Base-by-base conservation (phyloP, 1,140 invertebrate genomes). In the Drosophila bifasciata region DNA sequence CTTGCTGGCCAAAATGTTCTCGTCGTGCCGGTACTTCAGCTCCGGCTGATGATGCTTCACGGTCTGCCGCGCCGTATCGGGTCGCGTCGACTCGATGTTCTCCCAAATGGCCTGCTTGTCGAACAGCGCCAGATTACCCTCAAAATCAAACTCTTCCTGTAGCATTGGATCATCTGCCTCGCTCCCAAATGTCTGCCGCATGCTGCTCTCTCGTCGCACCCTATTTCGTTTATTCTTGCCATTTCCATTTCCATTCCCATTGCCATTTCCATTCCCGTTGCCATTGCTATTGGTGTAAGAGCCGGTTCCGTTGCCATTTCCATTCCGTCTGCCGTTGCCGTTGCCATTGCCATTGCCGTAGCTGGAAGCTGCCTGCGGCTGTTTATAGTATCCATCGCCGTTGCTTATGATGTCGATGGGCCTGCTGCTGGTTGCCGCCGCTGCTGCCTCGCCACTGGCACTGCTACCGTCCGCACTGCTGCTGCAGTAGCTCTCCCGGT, bases 41-140 rank as follows among this genome's bases (percentile, higher is more conserved):
- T 90, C 75, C 53, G 75, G 70, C 44, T 80, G 52, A 36, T 76
- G 77, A 36, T 70, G 46, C 11, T 63, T 73, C 6, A 78, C 78
- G 0, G 67, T 41, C 40, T 90, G 84, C 15, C 79, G 76, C 19
- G 85, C 72, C 11, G 96, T 92, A 81, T 96, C 95, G 5, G 95
- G 95, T 75, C 93, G 93, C 76, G 85, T 86, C 72, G 90, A 76
- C 68, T 92, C 91, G 61, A 96, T 94, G 91, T 96, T 94, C 80
- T 97, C 95, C 94, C 95, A 95, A 62, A 94, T 92, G 44, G 95
- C 95, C 91, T 95, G 94, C 92, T 98, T 98, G 92, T 98, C 96
- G 92, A 98, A 98, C 21, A 98, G 92, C 9, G 97, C 96, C 16
- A 98, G 92, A 93, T 98, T 98, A 69, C 97, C 97, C 91, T 98